phyloP scores from a whole-genome alignment of 2,113 vertebrate species.

The Pachypanchax playfairii region DNA sequence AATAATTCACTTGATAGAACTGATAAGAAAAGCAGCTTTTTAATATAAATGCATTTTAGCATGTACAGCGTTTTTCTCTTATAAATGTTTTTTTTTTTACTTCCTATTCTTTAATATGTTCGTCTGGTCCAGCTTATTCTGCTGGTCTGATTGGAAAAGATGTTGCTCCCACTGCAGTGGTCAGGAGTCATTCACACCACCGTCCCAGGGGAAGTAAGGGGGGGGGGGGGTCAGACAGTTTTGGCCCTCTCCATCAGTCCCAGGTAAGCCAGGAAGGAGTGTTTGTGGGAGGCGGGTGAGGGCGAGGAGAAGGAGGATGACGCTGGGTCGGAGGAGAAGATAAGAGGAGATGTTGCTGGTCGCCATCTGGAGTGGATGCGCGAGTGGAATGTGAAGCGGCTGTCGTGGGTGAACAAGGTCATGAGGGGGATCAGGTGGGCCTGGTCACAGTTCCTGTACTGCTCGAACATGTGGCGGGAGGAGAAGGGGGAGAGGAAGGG shows the following conservation, averaged over 20 bases:
- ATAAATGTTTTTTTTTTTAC: conserved; percentile 73
- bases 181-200: conserved; percentile 60
- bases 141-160: conserved; percentile 79
- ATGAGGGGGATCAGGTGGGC: conserved; percentile 98
- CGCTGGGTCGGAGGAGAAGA: conserved; percentile 61
- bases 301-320: conserved; percentile 72
- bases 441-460: conserved; percentile 93
- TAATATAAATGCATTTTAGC: conserved; percentile 91
- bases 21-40: conserved; percentile 93
- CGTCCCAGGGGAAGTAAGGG: conserved; percentile 39
- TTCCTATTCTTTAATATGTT: conserved; percentile 61
- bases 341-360: conserved; percentile 82
- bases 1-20: conserved; percentile 80
- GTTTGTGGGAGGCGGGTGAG: conserved; percentile 89
- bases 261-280: conserved; percentile 98
- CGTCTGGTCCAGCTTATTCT: conserved; percentile 77
- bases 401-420: conserved; percentile 90
- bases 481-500: conserved; percentile 83
- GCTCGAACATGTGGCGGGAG: conserved; percentile 82
- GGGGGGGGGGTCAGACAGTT: conserved; percentile 85
- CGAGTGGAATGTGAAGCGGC: conserved; percentile 91
- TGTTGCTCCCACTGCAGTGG: conserved; percentile 77
- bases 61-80: conserved; percentile 87
- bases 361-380: conserved; percentile 64
- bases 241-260: conserved; percentile 94